Evolutionary conservation across 2,797 vertebrate species (phyloP).

Genomic region (Mormyrops boulengeri): DNA sequence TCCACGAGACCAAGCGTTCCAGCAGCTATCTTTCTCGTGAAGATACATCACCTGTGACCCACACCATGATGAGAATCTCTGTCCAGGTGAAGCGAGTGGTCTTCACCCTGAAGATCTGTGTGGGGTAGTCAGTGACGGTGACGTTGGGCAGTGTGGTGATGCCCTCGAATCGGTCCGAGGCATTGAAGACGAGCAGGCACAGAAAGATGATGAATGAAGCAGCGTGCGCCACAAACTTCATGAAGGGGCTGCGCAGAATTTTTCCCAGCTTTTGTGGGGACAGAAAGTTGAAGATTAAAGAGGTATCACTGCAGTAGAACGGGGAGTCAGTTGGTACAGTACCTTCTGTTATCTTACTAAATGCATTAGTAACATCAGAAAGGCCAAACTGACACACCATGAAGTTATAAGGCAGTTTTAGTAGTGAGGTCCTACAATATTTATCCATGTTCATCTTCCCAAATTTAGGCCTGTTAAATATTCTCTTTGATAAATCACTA

Average conservation of each 20-base stretch:
- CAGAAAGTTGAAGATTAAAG: neutral
- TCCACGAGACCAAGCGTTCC: neutral
- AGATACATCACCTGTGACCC: conserved; percentile 70
- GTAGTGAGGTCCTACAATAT: neutral
- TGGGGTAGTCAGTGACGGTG: conserved; percentile 76
- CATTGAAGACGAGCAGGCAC: conserved; percentile 79
- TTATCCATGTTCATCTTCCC: neutral
- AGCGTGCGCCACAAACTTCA: conserved; percentile 84
- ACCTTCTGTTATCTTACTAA: neutral
- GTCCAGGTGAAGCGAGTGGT: conserved; percentile 81
- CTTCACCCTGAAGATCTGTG: conserved; percentile 80
- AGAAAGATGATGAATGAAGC: conserved; percentile 85
- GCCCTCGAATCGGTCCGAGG: conserved; percentile 79
- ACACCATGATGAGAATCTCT: conserved; percentile 81
- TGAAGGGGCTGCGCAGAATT: conserved; percentile 76
- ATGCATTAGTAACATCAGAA: neutral
- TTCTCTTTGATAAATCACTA: conserved; percentile 6
- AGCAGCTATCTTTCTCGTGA: neutral
- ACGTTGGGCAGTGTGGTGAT: conserved; percentile 72
- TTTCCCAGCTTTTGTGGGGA: conserved; percentile 65
- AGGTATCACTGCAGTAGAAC: neutral
- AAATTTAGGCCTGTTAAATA: neutral
- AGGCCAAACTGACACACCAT: neutral
- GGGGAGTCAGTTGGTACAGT: neutral
- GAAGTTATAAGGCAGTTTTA: neutral